A percentile compares a stretch with the other conserved stretches of the same genome.
Evolutionary conservation across 2,888 invertebrate species (phyloP).

Genomic region (Leptinotarsa haldemani): DNA sequence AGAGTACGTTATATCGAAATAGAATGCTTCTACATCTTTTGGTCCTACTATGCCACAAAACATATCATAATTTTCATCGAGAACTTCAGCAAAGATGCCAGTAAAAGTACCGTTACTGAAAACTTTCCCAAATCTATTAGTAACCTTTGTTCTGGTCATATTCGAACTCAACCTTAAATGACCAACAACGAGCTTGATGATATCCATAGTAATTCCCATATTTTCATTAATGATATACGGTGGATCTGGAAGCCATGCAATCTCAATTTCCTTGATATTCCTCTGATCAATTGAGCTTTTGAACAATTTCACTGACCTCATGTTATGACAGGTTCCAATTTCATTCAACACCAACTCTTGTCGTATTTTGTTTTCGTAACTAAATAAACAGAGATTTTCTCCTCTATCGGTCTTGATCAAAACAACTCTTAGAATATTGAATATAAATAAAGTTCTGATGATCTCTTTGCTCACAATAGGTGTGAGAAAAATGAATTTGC

Average conservation of each 20-base stretch:
- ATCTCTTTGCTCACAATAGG: background rate
- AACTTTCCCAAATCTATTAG: background rate
- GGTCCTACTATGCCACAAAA: constrained; percentile 1
- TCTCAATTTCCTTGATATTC: background rate
- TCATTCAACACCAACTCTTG: background rate
- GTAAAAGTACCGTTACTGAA: background rate
- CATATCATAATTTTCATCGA: constrained; percentile 13
- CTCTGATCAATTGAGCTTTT: background rate
- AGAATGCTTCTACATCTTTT: background rate
- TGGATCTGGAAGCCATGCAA: background rate
- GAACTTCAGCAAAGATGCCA: background rate
- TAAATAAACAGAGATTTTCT: background rate
- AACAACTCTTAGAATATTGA: background rate
- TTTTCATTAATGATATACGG: constrained; percentile 8
- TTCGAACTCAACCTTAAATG: constrained; percentile 5
- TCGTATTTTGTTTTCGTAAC: background rate
- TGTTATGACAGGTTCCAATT: constrained; percentile 2
- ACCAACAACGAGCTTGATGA: background rate
- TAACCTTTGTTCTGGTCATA: background rate
- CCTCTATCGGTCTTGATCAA: background rate
- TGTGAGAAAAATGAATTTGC: background rate
- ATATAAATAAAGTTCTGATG: background rate
- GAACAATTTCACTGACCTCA: background rate
- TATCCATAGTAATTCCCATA: background rate
- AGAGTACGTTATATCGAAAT: constrained; percentile 14